Evolutionary conservation across 2,113 vertebrate genomes (phyloP).

Genomic region (Microcebus jonahi): DNA sequence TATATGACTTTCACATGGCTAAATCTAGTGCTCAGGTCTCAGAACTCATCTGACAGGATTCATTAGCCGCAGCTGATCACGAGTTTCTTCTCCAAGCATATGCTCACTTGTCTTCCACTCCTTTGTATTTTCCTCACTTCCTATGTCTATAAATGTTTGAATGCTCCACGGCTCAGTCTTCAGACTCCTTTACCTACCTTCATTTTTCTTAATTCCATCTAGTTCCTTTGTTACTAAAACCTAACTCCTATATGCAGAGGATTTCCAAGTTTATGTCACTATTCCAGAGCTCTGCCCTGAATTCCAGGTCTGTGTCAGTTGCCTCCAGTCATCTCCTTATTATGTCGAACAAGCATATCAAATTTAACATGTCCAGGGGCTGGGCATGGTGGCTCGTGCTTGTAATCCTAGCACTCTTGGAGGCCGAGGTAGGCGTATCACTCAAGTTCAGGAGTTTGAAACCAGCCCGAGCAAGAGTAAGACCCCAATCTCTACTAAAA

Average conservation of each 20-base stretch:
- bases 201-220: constrained; percentile 23
- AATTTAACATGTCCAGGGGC: not conserved
- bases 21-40: not conserved
- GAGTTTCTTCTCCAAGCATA: not conserved
- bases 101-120: not conserved
- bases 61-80: not conserved
- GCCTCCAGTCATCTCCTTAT: not conserved
- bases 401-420: too few species aligned
- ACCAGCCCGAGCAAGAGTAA: too few species aligned
- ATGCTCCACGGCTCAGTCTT: not conserved
- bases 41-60: not conserved
- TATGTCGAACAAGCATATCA: not conserved
- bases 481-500: too few species aligned
- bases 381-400: too few species aligned
- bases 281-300: not conserved
- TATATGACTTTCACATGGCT: not conserved
- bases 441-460: too few species aligned
- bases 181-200: not conserved
- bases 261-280: not conserved
- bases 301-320: not conserved
- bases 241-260: not conserved
- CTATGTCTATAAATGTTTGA: not conserved
- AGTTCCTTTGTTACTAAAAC: not conserved
- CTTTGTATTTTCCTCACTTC: not conserved
- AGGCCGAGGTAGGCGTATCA: too few species aligned